A percentile compares a stretch with the other conserved stretches of the same genome.
These are phyloP conservation scores for Nematopogon swammerdamellus DNA, from an alignment of 2,888 invertebrate genomes.

Conservation along the genomic window DNA sequence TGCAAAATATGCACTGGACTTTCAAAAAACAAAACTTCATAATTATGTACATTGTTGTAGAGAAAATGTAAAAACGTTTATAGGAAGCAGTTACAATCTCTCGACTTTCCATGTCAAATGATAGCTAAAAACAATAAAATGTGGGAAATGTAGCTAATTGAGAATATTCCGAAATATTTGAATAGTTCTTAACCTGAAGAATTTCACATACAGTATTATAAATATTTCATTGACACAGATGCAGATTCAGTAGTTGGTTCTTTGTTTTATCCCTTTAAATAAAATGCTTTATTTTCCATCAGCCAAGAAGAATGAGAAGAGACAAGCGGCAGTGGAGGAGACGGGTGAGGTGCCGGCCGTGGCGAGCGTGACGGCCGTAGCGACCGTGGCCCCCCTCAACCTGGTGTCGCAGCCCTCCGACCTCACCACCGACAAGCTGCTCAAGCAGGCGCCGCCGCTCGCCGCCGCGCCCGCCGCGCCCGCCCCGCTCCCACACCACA, in stretches of 20 bases:
- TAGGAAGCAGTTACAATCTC: too few relatives aligned
- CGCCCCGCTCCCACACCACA: slow-evolving; percentile 24
- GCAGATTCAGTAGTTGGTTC: too few relatives aligned
- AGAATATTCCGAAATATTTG: too few relatives aligned
- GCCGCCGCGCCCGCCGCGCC: slow-evolving; percentile 11
- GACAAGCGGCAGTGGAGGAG: slow-evolving; percentile 14
- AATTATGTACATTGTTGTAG: too few relatives aligned
- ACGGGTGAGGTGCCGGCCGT: slow-evolving; percentile 18
- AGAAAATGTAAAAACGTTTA: too few relatives aligned
- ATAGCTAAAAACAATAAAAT: too few relatives aligned
- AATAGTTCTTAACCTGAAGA: too few relatives aligned
- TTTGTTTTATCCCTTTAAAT: too few relatives aligned
- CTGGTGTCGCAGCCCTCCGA: slow-evolving; percentile 41
- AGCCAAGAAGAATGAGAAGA: slow-evolving; percentile 41
- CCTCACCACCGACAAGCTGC: slow-evolving; percentile 41
- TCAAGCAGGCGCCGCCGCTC: slow-evolving; percentile 27
- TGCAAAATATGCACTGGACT: neutral
- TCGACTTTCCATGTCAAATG: too few relatives aligned
- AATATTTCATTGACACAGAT: too few relatives aligned
- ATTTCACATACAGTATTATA: too few relatives aligned
- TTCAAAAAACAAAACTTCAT: slow-evolving; percentile 2
- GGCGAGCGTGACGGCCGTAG: slow-evolving; percentile 31
- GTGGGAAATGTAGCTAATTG: too few relatives aligned
- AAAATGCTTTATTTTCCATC: neutral
- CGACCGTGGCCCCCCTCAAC: slow-evolving; percentile 31